Conservation (phyloP, 2,888 invertebrate genomes). For the Nowickia ferox region DNA sequence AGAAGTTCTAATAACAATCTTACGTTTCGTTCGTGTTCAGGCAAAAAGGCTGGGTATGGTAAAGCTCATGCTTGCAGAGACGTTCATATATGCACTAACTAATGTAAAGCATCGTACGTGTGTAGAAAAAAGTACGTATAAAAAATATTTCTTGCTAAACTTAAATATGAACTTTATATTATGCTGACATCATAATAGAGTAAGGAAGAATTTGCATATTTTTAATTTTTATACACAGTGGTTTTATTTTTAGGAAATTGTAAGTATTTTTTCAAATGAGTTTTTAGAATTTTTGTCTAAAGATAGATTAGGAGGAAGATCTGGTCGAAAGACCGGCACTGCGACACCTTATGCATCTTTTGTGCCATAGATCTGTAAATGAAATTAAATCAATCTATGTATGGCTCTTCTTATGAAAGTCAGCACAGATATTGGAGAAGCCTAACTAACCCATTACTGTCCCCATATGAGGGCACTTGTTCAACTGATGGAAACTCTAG, state of each 20-base stretch:
- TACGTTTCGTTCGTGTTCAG: slow-evolving; percentile 33
- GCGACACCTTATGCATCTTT: too few species aligned
- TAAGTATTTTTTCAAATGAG: background rate
- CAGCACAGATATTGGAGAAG: too few species aligned
- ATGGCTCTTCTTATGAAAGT: too few species aligned
- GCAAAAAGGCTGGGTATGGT: background rate
- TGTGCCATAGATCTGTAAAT: too few species aligned
- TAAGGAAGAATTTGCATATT: slow-evolving; percentile 27
- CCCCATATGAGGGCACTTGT: too few species aligned
- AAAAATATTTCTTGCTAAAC: slow-evolving; percentile 27
- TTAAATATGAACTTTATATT: slow-evolving; percentile 54
- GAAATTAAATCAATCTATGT: too few species aligned
- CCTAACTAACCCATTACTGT: too few species aligned
- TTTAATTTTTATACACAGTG: slow-evolving; percentile 28
- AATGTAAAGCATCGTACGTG: background rate
- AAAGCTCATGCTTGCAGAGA: background rate
- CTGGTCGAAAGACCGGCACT: too few species aligned
- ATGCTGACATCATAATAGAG: slow-evolving; percentile 57
- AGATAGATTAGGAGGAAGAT: too few species aligned
- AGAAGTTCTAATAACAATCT: slow-evolving; percentile 23
- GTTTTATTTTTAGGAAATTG: background rate
- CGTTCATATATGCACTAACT: background rate
- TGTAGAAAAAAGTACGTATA: background rate
- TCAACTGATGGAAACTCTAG: too few species aligned
- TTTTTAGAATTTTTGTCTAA: background rate